Base-by-base conservation (phyloP, 2,113 vertebrate species). In the Nansenia antarctica region DNA sequence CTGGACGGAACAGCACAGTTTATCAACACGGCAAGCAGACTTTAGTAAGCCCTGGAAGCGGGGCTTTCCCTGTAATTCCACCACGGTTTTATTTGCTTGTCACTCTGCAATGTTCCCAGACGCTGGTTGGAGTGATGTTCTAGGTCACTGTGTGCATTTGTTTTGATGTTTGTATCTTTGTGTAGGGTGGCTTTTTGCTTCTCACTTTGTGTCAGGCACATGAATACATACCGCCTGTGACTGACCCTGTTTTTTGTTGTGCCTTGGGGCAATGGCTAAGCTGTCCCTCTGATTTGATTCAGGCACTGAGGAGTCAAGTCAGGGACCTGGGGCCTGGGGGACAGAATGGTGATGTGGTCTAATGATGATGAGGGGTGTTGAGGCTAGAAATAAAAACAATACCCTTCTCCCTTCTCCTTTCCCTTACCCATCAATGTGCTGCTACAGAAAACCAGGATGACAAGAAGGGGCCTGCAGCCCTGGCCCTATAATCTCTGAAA, bases 401-500 rank as follows among this genome's bases (percentile, higher is more conserved):
- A 67, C 29, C 65, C 9, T n/a, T 22, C n/a, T 8, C 4, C 9
- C 14, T 4, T 67, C 20, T 11, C 18, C 15, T 4, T 14, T 42
- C 14, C 11, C 2, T 2, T 42, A 8, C 52, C 24, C 24, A 26
- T 27, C 18, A 2, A 8, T 26, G 1, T 26, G 11, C 26, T 26
- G 22, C 5, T 27, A 9, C 20, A 3, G 11, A 11, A 12, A 27
- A 9, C 24, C 69, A 62, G 53, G 58, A 35, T 2, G 24, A 39
- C 65, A 76, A 54, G 31, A 14, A 54, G 59, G 73, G 65, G 85
- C 80, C 84, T 74, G 45, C 62, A 81, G 82, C 85, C 72, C 81
- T 79, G 86, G 82, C 81, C 79, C 60, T 80, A 54, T 88, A 83
- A 79, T 81, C 74, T 81, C 74, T 73, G 64, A 87, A 73, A 75